Evolutionary conservation across 2,797 vertebrate genomes (phyloP), one percentile per base, ranked within the genome.

Genomic region (Peromyscus melanophrys): DNA sequence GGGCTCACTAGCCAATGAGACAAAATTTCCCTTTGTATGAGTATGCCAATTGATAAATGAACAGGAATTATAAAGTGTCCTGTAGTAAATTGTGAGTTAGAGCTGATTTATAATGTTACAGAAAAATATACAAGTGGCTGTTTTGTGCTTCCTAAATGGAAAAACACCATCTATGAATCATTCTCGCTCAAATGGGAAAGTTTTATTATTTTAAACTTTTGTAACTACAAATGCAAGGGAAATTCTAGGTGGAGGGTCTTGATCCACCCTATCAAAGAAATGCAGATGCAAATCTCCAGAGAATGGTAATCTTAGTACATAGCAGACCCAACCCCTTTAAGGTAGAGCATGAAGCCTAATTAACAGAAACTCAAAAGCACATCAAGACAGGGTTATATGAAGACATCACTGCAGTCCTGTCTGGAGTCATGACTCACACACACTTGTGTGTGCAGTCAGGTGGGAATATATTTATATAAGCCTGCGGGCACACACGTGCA

Each of bases 121-220:
- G 55, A 34, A 85, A 89, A 49, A 89, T 29, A 43, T 63, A 34
- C 4, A 37, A 52, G 37, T 87, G 25, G 34, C 76, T 31, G n/a
- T 25, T 83, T 69, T 63, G 3, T 89, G 46, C 19, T 11, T 13
- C 27, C n/a, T 29, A 12, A 69, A 14, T 31, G 37, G 67, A 52
- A 14, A 81, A 52, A 6, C 9, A 37, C 34, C 27, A 59, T 12
- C 76, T 87, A 23, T 69, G 40, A 91, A 67, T 11, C 61, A 49
- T 57, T 65, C 31, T 94, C 87, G 14, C 46, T 69, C 65, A 59
- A 81, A 49, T 75, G 57, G 46, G 11, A 89, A 84, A 40, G 1
- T 52, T 84, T 65, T 65, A 40, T 86, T 67, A 90, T 90, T 90
- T 86, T 29, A 91, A 78, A 11, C 21, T 10, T 96, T 57, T 59